Evolutionary conservation across 2,888 invertebrate species (phyloP).

Genomic region (Dione juno): DNA sequence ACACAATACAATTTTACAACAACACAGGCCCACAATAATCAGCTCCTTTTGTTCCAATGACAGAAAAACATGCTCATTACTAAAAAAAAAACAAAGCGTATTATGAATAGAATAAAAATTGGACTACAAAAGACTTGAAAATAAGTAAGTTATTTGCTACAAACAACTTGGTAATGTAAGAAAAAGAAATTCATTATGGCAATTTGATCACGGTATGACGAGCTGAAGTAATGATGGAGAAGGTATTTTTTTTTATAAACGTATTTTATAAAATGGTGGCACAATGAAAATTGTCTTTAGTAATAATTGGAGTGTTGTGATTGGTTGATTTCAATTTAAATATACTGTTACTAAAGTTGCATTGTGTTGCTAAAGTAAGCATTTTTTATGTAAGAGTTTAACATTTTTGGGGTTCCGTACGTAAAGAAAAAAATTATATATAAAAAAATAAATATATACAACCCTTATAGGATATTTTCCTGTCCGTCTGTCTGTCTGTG

Average conservation of each 20-base stretch:
- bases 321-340: neutral
- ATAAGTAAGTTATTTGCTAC: conserved; percentile 18
- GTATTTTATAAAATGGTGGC: neutral
- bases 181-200: conserved; percentile 20
- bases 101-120: neutral
- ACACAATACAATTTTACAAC: neutral
- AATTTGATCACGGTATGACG: conserved; percentile 9
- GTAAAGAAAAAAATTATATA: too few relatives aligned
- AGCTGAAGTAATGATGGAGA: conserved; percentile 8
- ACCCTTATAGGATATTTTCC: too few relatives aligned
- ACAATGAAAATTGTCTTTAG: neutral
- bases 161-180: conserved; percentile 2
- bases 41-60: neutral
- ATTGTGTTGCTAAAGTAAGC: neutral
- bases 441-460: too few relatives aligned
- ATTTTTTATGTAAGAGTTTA: neutral
- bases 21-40: neutral
- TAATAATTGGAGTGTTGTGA: neutral
- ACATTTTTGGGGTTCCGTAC: neutral
- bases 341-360: too few relatives aligned
- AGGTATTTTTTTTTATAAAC: neutral
- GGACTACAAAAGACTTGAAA: conserved; percentile 10
- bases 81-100: neutral
- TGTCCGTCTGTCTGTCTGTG: too few relatives aligned
- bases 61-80: neutral